Conservation (phyloP, 2,113 vertebrate species). For the Caretta caretta region DNA sequence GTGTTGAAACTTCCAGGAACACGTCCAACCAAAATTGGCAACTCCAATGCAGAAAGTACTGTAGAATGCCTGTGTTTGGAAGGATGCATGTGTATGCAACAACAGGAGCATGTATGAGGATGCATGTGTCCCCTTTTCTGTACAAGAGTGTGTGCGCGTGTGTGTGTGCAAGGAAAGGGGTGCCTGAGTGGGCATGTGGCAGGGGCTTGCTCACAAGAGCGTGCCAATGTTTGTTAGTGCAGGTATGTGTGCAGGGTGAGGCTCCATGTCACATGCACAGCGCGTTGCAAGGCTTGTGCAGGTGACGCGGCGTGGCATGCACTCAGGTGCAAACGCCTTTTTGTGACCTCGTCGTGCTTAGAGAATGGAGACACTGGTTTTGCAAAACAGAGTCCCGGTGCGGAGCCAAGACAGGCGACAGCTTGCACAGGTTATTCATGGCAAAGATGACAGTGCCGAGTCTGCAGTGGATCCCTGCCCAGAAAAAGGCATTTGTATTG, state of each 20-base stretch:
- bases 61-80: neutral
- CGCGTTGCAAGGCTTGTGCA: neutral
- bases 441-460: accelerated
- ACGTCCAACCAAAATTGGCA: too few species aligned
- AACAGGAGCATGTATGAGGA: neutral
- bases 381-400: neutral
- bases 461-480: neutral
- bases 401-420: neutral
- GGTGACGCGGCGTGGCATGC: neutral
- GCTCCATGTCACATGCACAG: neutral
- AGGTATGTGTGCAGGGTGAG: neutral
- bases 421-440: neutral
- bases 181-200: too few species aligned
- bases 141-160: neutral
- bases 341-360: too few species aligned
- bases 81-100: neutral
- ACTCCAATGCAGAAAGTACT: neutral
- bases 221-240: neutral
- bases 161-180: neutral
- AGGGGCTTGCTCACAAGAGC: neutral
- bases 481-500: conserved; percentile 11
- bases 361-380: neutral
- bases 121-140: neutral
- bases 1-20: too few species aligned
- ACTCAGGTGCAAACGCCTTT: neutral